These are phyloP conservation scores for Episyrphus balteatus DNA, from an alignment of 1,140 invertebrate species.

Conservation along the genomic window DNA sequence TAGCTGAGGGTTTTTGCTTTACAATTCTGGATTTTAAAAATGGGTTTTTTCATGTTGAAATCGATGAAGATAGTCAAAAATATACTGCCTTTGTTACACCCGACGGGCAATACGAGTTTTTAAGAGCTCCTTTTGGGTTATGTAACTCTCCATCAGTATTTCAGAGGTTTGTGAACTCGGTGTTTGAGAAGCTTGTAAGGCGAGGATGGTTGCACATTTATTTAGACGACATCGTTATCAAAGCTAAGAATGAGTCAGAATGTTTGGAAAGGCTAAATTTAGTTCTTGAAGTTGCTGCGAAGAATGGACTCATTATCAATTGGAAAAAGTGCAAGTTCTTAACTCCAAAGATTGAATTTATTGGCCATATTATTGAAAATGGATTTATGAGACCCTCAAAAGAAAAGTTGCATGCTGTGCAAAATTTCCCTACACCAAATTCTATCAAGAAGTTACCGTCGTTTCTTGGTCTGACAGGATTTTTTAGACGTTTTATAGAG, in stretches of 20 bases:
- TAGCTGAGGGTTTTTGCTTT: conserved; percentile 28
- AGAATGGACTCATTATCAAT: neutral
- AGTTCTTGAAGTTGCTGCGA: neutral
- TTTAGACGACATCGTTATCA: conserved; percentile 23
- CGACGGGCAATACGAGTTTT: conserved; percentile 37
- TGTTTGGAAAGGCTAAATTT: conserved; percentile 9
- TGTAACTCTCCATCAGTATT: conserved; percentile 36
- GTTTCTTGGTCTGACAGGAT: conserved; percentile 10
- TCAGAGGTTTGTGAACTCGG: conserved; percentile 29
- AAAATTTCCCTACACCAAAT: neutral
- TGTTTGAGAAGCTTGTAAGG: conserved; percentile 9
- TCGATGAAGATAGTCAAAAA: conserved; percentile 25
- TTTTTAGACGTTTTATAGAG: neutral
- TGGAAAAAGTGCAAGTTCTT: neutral
- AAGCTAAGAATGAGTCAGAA: conserved; percentile 14
- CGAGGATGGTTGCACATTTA: conserved; percentile 12
- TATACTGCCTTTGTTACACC: conserved; percentile 36
- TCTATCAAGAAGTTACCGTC: neutral
- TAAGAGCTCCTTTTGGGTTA: conserved; percentile 38
- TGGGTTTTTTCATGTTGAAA: conserved; percentile 26
- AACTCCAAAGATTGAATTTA: neutral
- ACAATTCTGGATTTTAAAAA: conserved; percentile 39
- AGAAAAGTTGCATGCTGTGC: too few species aligned
- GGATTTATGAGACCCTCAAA: too few species aligned
- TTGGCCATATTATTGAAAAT: neutral